Percentiles rank a stretch among this genome's conserved stretches.
phyloP scores from a whole-genome alignment of 2,888 invertebrate species.

The Crossocerus cetratus region DNA sequence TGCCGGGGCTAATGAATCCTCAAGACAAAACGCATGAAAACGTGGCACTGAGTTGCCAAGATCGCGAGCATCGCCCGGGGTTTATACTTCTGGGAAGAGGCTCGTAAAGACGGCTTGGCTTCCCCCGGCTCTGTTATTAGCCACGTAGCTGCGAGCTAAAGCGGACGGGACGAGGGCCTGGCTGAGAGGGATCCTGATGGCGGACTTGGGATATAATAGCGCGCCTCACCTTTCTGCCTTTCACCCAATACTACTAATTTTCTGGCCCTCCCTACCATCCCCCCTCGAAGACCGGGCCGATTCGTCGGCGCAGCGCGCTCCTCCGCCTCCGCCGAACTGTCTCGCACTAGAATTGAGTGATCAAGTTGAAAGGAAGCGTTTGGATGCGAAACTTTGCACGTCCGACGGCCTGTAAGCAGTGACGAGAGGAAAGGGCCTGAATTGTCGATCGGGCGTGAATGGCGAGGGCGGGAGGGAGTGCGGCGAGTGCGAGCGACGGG shows the following conservation, averaged over 20 bases:
- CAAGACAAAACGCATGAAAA: too few relatives aligned
- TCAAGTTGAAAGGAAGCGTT: slow-evolving; percentile 8
- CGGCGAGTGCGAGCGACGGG: not conserved
- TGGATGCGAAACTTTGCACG: not conserved
- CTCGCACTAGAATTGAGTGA: slow-evolving; percentile 35
- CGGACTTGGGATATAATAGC: slow-evolving; percentile 69
- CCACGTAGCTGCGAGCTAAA: slow-evolving; percentile 65
- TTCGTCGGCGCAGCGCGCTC: slow-evolving; percentile 30
- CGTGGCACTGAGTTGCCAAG: too few relatives aligned
- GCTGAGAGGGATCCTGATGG: slow-evolving; percentile 57
- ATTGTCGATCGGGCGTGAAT: not conserved
- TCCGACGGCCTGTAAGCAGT: not conserved
- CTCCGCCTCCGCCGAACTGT: slow-evolving; percentile 8
- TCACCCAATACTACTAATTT: slow-evolving; percentile 67
- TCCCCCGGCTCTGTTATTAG: slow-evolving; percentile 75
- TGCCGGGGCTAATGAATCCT: slow-evolving; percentile 45
- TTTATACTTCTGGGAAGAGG: slow-evolving; percentile 76
- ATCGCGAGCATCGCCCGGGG: slow-evolving; percentile 45
- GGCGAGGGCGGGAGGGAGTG: not conserved
- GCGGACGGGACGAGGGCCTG: slow-evolving; percentile 58
- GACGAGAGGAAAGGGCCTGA: not conserved
- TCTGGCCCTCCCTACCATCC: slow-evolving; percentile 50
- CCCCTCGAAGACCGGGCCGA: slow-evolving; percentile 17
- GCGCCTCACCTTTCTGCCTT: slow-evolving; percentile 49
- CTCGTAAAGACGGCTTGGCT: slow-evolving; percentile 75